Percentiles rank a stretch among this genome's conserved stretches.
Conservation (phyloP, 2,113 vertebrate species). For the Pontoporia blainvillei region DNA sequence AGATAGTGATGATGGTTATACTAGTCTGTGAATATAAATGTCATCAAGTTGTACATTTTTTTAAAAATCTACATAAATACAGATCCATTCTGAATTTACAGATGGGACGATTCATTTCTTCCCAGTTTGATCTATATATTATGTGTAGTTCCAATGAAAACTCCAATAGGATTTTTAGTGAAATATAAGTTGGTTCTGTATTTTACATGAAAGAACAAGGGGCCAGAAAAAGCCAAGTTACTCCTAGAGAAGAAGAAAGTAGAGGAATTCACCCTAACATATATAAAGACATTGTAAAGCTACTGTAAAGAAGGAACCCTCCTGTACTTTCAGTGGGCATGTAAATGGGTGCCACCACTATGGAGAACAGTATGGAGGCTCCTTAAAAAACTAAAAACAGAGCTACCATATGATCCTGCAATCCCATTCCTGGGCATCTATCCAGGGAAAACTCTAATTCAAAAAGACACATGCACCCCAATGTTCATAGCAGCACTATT, state of each 20-base stretch:
- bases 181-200: background rate
- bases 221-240: background rate
- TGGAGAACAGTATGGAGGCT: background rate
- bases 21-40: background rate
- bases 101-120: background rate
- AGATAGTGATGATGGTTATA: background rate
- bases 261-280: background rate
- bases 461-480: background rate
- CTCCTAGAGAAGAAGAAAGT: background rate
- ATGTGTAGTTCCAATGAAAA: background rate
- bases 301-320: background rate
- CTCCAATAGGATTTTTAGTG: background rate
- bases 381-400: background rate
- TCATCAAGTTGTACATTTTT: background rate
- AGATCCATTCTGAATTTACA: background rate
- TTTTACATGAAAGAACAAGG: background rate
- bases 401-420: background rate
- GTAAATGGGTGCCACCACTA: background rate
- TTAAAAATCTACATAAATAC: background rate
- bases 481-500: background rate
- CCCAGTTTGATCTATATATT: background rate
- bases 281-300: background rate
- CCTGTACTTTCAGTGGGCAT: background rate
- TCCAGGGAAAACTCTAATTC: background rate
- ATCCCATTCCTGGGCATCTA: background rate